Evolutionary conservation across 2,113 vertebrate genomes (phyloP).

Genomic region (Ailuropoda melanoleuca): DNA sequence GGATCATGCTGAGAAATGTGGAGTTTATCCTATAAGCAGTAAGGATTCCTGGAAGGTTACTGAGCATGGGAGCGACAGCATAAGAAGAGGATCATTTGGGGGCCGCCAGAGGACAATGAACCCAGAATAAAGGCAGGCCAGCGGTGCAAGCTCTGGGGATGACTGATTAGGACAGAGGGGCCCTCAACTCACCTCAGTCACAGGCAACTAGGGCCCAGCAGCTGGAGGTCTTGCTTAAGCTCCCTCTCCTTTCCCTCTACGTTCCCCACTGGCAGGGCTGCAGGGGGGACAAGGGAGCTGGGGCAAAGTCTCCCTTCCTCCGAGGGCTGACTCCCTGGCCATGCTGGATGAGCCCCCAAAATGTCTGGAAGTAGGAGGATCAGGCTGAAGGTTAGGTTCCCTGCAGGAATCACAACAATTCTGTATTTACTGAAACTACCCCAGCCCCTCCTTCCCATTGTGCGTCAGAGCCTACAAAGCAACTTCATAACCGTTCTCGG

Average conservation of each 20-base stretch:
- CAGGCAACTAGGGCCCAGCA: background rate
- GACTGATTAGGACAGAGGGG: background rate
- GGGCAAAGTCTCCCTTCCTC: background rate
- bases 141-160: background rate
- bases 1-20: background rate
- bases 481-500: background rate
- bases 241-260: background rate
- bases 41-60: background rate
- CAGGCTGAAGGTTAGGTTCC: background rate
- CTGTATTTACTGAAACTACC: background rate
- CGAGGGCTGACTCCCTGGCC: background rate
- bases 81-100: background rate
- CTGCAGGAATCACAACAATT: background rate
- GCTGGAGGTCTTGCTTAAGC: background rate
- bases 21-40: background rate
- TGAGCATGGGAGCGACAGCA: background rate
- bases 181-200: slow-evolving; percentile 23
- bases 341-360: background rate
- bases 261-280: background rate
- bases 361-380: background rate
- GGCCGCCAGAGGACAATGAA: background rate
- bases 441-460: background rate
- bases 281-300: background rate
- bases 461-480: background rate
- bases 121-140: background rate